These are phyloP conservation scores for Phoebastria nigripes DNA, from an alignment of 2,797 vertebrate species.

Conservation along the genomic window DNA sequence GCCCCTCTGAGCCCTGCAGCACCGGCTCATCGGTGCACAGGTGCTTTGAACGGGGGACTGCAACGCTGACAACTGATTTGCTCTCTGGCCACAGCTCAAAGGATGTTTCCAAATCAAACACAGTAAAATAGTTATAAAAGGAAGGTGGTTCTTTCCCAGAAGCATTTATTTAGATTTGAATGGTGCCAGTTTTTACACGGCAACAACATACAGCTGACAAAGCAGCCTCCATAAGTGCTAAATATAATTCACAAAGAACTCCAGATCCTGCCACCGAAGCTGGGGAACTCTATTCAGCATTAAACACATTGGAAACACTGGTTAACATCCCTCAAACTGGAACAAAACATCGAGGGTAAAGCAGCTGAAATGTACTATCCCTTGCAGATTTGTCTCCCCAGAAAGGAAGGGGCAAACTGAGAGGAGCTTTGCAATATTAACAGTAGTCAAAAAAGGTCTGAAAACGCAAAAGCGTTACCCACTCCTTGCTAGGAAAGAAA, in stretches of 20 bases:
- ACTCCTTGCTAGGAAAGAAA: neutral
- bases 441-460: neutral
- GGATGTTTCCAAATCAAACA: neutral
- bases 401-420: neutral
- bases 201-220: constrained; percentile 9
- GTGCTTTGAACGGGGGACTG: neutral
- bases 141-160: neutral
- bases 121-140: constrained; percentile 1
- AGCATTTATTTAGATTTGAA: neutral
- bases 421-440: neutral
- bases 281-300: neutral
- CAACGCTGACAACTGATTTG: neutral
- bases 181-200: constrained; percentile 1
- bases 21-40: neutral
- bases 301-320: neutral
- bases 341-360: neutral
- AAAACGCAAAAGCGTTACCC: neutral
- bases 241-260: constrained; percentile 41
- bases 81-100: neutral
- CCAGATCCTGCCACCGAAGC: neutral
- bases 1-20: neutral
- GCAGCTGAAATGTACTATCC: neutral
- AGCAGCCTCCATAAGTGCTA: constrained; percentile 2
- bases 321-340: neutral
- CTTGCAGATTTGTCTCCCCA: neutral